Base-by-base conservation (phyloP, 1,140 invertebrate species). In the Panulirus ornatus region DNA sequence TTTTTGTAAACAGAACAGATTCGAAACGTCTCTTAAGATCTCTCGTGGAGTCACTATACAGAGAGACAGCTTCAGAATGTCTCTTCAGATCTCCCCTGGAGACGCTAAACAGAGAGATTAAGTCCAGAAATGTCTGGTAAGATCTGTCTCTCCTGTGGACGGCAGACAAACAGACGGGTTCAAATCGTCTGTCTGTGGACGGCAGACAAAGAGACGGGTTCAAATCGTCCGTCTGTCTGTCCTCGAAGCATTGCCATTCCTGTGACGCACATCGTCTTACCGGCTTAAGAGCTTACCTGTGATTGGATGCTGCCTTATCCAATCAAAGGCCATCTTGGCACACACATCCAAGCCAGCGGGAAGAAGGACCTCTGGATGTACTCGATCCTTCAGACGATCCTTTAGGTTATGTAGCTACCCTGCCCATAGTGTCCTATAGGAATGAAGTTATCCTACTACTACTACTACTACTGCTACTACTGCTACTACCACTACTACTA, bases 231-330 rank as follows among this genome's bases (percentile, higher is more conserved):
- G n/a, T n/a, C 2, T 66, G 27, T 30, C n/a, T n/a, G n/a, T 22
- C 58, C 27, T 27, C 6, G 1, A 66, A 27, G 16, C 58, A 66
- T 30, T 66, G 27, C 58, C 58, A 27, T 66, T 66, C 58, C n/a
- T 66, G 58, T 30, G 22, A 1, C n/a, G 27, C 58, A n/a, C 58
- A 30, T 66, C n/a, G 58, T 22, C 58, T 66, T 8, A 30, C n/a
- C 8, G 58, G n/a, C 58, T 66, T 66, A 66, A 66, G 58, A 66
- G 58, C 58, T 66, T 66, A 66, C 3, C n/a, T 14, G 58, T 66
- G 58, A 66, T 66, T 66, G 58, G 58, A 66, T 66, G 11, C 58
- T 66, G 58, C 58, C 58, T 66, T 66, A 66, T 66, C 58, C 58
- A 66, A 30, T 66, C 58, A 66, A 27, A 11, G 30, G n/a, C 58